Conservation (phyloP, 2,113 vertebrate species). For the Sylvilagus bachmani region DNA sequence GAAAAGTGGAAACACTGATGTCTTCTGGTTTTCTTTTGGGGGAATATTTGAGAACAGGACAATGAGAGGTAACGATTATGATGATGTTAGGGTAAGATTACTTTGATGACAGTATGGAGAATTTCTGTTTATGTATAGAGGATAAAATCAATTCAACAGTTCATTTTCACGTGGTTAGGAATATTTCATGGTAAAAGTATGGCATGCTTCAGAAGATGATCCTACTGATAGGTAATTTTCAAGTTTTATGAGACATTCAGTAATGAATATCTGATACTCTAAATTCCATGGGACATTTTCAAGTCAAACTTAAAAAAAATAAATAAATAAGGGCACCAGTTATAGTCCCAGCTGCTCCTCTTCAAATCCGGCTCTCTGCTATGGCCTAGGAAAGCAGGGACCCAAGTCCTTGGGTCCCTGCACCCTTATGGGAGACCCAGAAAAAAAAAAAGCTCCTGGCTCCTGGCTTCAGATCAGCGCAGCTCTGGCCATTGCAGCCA, state of each 20-base stretch:
- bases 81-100: not conserved
- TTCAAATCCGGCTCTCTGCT: no score
- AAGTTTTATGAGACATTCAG: not conserved
- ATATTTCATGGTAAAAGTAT: not conserved
- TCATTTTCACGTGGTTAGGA: not conserved
- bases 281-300: slow-evolving; percentile 17
- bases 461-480: no score
- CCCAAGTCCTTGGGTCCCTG: no score
- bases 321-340: not conserved
- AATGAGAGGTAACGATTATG: not conserved
- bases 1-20: not conserved
- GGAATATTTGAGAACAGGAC: not conserved
- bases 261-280: not conserved
- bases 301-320: not conserved
- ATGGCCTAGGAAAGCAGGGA: no score
- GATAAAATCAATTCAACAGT: not conserved
- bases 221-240: not conserved
- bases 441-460: no score
- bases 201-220: not conserved
- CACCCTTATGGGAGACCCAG: no score
- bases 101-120: not conserved
- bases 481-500: no score
- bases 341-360: no score
- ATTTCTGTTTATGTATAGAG: not conserved
- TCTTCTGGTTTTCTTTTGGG: not conserved